Base-by-base conservation (phyloP, 2,797 vertebrate species). In the Lophius americanus region DNA sequence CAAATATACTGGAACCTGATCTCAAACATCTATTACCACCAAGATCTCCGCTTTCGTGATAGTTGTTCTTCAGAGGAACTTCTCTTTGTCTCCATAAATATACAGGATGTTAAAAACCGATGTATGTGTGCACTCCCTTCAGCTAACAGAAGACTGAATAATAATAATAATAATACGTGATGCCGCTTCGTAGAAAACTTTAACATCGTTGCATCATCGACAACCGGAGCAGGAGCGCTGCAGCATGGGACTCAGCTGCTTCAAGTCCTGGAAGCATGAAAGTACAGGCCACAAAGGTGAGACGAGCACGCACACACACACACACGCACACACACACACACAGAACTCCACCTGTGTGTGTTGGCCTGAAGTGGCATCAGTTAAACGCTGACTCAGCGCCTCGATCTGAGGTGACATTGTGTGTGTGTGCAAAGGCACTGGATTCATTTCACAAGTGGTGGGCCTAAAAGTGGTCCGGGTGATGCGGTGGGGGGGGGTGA, bases 201-300 rank as follows among this genome's bases (percentile, higher is more conserved):
- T 60, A 2, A 10, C 3, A 12, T 23, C 0, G 2, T 14, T 2
- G 36, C 63, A 70, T 58, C 75, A 36, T 4, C 56, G 48, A 54
- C n/a, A 36, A 72, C 60, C 7, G 7, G 60, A 64, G 41, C 43
- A 9, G 61, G 63, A 86, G 66, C 10, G 47, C 79, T 81, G 83
- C 91, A 94, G 90, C 75, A 94, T 94, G 93, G 93, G 93, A 88
- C 93, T 94, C 86, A 92, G 93, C 88, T 94, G 93, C 89, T 94
- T 94, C 81, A 94, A 94, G 90, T 94, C 93, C 71, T 94, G 93
- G 93, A 94, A 93, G 88, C 89, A 92, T 74, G 88, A 93, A 81
- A 88, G 90, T 9, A 75, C 87, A 47, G 85, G 92, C 70, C 91
- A 85, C 82, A 94, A 94, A 92, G 93, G 93, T 94, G 64, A 91